Evolutionary conservation across 1,140 invertebrate species (phyloP).

Genomic region (Halictus rubicundus): DNA sequence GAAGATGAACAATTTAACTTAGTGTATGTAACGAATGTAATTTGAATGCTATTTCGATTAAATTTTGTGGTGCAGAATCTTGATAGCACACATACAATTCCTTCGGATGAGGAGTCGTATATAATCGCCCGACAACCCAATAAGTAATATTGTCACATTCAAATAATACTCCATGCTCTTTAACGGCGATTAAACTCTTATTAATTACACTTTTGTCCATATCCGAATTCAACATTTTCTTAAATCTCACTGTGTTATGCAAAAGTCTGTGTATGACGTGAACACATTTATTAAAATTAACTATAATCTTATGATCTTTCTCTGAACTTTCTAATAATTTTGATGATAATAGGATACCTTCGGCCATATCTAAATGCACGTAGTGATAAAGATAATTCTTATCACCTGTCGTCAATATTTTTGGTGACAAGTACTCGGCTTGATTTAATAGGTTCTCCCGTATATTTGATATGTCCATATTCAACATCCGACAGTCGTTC

Average conservation of each 20-base stretch:
- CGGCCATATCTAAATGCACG: conserved; percentile 84
- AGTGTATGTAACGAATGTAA: conserved; percentile 70
- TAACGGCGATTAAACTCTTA: conserved; percentile 88
- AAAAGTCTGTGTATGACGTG: conserved; percentile 86
- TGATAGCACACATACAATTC: conserved; percentile 91
- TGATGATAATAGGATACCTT: conserved; percentile 85
- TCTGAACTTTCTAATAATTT: conserved; percentile 76
- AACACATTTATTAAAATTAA: conserved; percentile 85
- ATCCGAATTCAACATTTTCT: conserved; percentile 83
- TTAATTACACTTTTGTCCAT: conserved; percentile 83
- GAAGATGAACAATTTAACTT: conserved; percentile 3
- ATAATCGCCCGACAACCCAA: conserved; percentile 84
- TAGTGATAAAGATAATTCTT: conserved; percentile 87
- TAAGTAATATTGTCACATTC: conserved; percentile 78
- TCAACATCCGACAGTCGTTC: conserved; percentile 85
- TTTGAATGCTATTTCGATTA: conserved; percentile 90
- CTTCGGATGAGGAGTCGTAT: conserved; percentile 85
- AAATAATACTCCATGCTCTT: conserved; percentile 87
- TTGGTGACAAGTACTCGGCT: conserved; percentile 84
- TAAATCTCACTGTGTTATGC: conserved; percentile 85
- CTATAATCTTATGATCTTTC: conserved; percentile 82
- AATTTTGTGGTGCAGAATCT: conserved; percentile 89
- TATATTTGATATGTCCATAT: conserved; percentile 86
- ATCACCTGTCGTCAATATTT: conserved; percentile 83
- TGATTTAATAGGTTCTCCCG: conserved; percentile 87